phyloP scores from a whole-genome alignment of 2,797 vertebrate genomes.

The Rhincodon typus region DNA sequence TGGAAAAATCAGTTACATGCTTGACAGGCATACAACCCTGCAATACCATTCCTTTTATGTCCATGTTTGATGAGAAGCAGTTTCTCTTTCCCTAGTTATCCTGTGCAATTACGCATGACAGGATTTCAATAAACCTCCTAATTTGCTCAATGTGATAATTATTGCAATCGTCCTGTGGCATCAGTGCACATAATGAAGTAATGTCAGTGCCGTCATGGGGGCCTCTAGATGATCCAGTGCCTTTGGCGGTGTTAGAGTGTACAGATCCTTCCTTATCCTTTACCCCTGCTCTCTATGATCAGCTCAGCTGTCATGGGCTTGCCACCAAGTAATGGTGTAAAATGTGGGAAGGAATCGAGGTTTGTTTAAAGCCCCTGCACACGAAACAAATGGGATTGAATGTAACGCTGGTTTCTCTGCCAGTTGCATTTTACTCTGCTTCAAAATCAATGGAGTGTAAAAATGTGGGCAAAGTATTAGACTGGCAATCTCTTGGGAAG shows the following conservation, averaged over 20 bases:
- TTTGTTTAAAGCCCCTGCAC: not conserved
- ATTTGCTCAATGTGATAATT: not conserved
- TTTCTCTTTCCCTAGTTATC: not conserved
- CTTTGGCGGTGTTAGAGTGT: not conserved
- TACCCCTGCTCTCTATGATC: not conserved
- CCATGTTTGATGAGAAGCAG: not conserved
- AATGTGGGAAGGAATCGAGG: not conserved
- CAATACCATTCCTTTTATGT: not conserved
- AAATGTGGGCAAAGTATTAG: not conserved
- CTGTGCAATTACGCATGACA: not conserved
- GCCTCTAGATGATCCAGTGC: not conserved
- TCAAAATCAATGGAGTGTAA: not conserved
- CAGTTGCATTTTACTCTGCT: not conserved
- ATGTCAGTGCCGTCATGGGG: not conserved
- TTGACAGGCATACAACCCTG: not conserved
- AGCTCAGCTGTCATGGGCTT: not conserved
- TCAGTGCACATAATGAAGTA: not conserved
- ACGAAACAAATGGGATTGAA: not conserved
- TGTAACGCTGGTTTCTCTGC: not conserved
- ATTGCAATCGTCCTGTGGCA: not conserved
- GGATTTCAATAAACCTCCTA: not conserved
- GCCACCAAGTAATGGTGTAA: not conserved
- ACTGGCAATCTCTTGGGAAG: not conserved
- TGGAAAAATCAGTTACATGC: constrained; percentile 20
- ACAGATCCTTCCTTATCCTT: not conserved